Percentiles rank a stretch among this genome's conserved stretches.
These are phyloP conservation scores for Creontiades dilutus DNA, from an alignment of 2,888 invertebrate genomes.

Conservation along the genomic window DNA sequence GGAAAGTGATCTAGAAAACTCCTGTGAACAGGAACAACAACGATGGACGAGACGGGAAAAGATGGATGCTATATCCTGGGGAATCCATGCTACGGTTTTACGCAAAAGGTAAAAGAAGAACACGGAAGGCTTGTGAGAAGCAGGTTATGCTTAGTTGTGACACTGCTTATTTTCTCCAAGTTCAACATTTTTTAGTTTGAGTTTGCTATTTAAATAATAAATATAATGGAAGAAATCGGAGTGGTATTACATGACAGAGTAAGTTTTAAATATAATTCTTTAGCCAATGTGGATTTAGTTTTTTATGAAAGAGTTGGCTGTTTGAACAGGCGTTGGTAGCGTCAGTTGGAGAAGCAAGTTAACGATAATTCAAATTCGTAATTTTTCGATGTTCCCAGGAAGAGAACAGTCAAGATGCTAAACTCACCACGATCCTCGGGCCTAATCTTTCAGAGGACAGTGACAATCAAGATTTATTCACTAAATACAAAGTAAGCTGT, in stretches of 20 bases:
- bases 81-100: neutral
- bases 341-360: neutral
- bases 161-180: slow-evolving; percentile 16
- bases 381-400: slow-evolving; percentile 76
- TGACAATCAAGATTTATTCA: slow-evolving; percentile 95
- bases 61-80: too few relatives aligned
- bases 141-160: slow-evolving; percentile 37
- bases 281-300: neutral
- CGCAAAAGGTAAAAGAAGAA: neutral
- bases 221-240: slow-evolving; percentile 89
- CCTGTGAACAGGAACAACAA: too few relatives aligned
- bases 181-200: neutral
- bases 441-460: slow-evolving; percentile 85
- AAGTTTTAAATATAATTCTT: slow-evolving; percentile 75
- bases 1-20: too few relatives aligned
- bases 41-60: too few relatives aligned
- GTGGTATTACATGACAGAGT: slow-evolving; percentile 90
- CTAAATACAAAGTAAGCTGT: slow-evolving; percentile 91
- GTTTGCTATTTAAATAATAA: neutral
- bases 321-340: neutral
- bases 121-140: neutral
- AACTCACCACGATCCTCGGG: slow-evolving; percentile 82
- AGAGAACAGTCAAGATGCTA: slow-evolving; percentile 77
- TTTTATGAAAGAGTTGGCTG: neutral
- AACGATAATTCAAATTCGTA: slow-evolving; percentile 42